Evolutionary conservation across 2,113 vertebrate genomes (phyloP).

Genomic region (Plestiodon gilberti): DNA sequence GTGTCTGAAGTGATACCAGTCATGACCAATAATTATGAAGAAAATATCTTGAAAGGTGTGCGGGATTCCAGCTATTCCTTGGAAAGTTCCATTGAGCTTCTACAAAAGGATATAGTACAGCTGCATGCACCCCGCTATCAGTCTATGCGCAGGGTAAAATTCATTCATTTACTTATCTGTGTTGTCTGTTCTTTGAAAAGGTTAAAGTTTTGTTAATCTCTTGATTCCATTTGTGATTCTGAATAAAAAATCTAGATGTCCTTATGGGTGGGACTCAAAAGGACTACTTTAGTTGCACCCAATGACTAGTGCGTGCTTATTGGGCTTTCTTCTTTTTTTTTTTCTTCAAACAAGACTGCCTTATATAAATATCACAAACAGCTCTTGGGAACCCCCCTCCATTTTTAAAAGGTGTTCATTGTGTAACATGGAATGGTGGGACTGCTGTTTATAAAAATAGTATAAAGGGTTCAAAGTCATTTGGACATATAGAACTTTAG

Average conservation of each 20-base stretch:
- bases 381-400: not conserved
- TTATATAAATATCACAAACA: not conserved
- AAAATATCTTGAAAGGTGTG: slow-evolving; percentile 98
- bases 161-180: accelerated
- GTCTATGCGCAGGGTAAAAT: slow-evolving; percentile 96
- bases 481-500: not conserved
- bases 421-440: not conserved
- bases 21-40: slow-evolving; percentile 99
- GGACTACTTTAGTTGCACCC: not conserved
- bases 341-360: not conserved
- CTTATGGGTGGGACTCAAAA: not conserved
- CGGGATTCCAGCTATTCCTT: slow-evolving; percentile 96
- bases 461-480: not conserved
- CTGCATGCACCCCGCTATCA: slow-evolving; percentile 98
- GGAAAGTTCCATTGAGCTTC: slow-evolving; percentile 97
- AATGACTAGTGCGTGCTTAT: not conserved
- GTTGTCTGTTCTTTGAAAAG: not conserved
- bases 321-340: not conserved
- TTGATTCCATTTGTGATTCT: not conserved
- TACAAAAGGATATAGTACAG: slow-evolving; percentile 98
- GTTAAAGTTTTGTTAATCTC: not conserved
- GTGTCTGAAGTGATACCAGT: slow-evolving; percentile 99
- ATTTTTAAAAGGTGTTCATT: too few species aligned
- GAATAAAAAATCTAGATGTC: not conserved
- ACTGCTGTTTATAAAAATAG: not conserved